Evolutionary conservation across 1,140 invertebrate species (phyloP).

Genomic region (Drosophila kohkoa): DNA sequence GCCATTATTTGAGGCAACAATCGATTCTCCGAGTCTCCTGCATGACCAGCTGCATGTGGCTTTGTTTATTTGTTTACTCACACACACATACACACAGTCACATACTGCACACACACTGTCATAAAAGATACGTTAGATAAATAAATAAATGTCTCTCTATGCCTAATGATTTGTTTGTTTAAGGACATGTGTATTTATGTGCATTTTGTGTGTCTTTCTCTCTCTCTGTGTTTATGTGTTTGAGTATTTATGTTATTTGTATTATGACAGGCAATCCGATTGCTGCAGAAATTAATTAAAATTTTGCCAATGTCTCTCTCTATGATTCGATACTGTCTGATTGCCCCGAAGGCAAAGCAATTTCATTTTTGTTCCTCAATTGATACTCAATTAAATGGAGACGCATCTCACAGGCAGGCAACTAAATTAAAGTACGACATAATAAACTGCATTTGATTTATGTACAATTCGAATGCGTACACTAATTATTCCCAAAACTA

Average conservation of each 20-base stretch:
- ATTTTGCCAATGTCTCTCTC: slow-evolving; percentile 49
- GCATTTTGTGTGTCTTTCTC: slow-evolving; percentile 12
- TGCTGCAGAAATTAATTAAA: slow-evolving; percentile 77
- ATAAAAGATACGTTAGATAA: slow-evolving; percentile 53
- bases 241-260: slow-evolving; percentile 61
- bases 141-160: slow-evolving; percentile 58
- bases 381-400: slow-evolving; percentile 2
- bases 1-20: slow-evolving; percentile 61
- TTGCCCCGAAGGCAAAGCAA: slow-evolving; percentile 3
- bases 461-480: neutral
- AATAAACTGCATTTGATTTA: slow-evolving; percentile 15
- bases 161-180: slow-evolving; percentile 52
- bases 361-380: slow-evolving; percentile 4
- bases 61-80: slow-evolving; percentile 54
- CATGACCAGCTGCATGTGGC: slow-evolving; percentile 39
- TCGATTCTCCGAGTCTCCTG: slow-evolving; percentile 15
- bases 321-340: neutral
- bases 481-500: neutral
- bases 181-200: slow-evolving; percentile 34
- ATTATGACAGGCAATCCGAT: slow-evolving; percentile 71
- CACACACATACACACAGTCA: neutral
- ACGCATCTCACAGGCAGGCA: neutral
- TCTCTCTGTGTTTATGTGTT: slow-evolving; percentile 21
- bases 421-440: neutral
- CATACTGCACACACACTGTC: neutral